Conservation (phyloP, 2,888 invertebrate species). For the Halictus quadricinctus region DNA sequence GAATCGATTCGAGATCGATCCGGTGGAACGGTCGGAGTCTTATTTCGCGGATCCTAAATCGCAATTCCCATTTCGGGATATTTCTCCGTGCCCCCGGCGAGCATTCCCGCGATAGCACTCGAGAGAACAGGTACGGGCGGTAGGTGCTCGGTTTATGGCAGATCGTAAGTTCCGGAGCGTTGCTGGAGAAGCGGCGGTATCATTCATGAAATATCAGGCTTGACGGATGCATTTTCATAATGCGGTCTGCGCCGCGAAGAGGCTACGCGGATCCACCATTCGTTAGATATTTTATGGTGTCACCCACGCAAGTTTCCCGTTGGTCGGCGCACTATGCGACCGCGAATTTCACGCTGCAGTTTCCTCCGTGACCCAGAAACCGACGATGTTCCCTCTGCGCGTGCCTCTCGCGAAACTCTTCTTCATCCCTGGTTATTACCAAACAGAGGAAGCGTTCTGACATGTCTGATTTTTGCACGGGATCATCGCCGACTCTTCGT, state of each 20-base stretch:
- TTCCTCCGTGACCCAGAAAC: constrained; percentile 48
- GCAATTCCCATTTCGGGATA: neutral
- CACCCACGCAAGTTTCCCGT: constrained; percentile 54
- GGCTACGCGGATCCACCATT: constrained; percentile 35
- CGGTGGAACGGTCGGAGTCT: neutral
- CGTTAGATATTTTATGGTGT: constrained; percentile 66
- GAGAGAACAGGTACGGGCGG: constrained; percentile 33
- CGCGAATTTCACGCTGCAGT: constrained; percentile 33
- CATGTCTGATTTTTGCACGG: neutral
- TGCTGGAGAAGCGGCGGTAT: constrained; percentile 58
- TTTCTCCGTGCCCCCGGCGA: neutral
- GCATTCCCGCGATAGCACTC: constrained; percentile 18
- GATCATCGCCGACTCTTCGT: neutral
- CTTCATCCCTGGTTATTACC: neutral
- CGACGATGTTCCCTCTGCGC: constrained; percentile 3
- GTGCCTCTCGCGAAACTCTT: neutral
- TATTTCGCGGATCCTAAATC: neutral
- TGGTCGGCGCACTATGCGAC: constrained; percentile 42
- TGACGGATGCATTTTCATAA: constrained; percentile 75
- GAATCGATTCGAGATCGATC: neutral
- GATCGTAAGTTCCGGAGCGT: constrained; percentile 57
- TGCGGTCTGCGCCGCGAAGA: constrained; percentile 42
- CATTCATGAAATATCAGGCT: constrained; percentile 71
- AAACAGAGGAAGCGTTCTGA: neutral
- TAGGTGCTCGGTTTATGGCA: constrained; percentile 55